A percentile compares a stretch with the other conserved stretches of the same genome.
phyloP scores from a whole-genome alignment of 2,797 vertebrate species.

The Lagorchestes hirsutus region DNA sequence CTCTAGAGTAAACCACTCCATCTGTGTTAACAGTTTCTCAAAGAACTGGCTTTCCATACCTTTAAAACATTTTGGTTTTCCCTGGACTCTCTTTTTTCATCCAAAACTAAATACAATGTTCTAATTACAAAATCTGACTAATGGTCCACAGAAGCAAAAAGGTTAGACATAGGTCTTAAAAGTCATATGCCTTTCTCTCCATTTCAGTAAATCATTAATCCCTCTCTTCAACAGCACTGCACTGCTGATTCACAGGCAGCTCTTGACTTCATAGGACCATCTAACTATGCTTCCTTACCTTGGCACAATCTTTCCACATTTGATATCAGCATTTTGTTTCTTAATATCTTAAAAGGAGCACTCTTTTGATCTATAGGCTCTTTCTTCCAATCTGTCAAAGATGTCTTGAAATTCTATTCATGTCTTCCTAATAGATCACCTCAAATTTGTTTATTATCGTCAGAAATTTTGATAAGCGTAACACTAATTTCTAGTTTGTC shows the following conservation, averaged over 20 bases:
- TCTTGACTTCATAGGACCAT: background rate
- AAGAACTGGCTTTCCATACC: constrained; percentile 12
- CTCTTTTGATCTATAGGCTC: background rate
- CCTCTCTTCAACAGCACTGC: background rate
- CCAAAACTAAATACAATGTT: constrained; percentile 14
- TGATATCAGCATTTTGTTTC: background rate
- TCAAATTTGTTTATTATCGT: background rate
- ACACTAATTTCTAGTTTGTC: background rate
- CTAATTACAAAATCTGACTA: background rate
- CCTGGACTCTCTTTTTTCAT: background rate
- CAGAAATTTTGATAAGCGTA: background rate
- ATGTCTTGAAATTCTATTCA: background rate
- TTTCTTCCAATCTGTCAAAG: background rate
- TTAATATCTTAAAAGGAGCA: background rate
- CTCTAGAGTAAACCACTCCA: background rate
- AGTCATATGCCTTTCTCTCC: background rate
- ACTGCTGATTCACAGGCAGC: background rate
- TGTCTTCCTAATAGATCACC: background rate
- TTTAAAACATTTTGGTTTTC: background rate
- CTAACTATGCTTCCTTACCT: background rate
- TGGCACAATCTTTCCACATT: background rate
- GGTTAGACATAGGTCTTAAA: background rate
- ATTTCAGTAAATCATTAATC: background rate
- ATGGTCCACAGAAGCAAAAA: background rate
- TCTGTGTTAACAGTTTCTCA: background rate